phyloP scores from a whole-genome alignment of 2,113 vertebrate species.

The Oncorhynchus gorbuscha region DNA sequence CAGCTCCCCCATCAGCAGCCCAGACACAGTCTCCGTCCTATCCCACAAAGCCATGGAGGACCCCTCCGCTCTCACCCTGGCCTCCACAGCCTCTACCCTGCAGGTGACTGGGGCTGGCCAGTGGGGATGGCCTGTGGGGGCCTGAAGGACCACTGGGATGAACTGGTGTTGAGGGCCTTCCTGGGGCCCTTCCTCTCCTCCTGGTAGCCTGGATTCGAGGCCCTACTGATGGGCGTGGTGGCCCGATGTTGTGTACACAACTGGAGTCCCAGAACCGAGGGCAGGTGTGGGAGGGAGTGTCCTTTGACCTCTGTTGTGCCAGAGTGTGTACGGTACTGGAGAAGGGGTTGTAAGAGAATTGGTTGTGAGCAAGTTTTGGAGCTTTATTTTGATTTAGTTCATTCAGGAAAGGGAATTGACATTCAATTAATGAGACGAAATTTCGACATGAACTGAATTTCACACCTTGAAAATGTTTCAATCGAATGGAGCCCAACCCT shows the following conservation, averaged over 20 bases:
- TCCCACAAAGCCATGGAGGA: slow-evolving; percentile 24
- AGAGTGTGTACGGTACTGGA: slow-evolving; percentile 13
- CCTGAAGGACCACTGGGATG: slow-evolving; percentile 9
- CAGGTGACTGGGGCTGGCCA: slow-evolving; percentile 34
- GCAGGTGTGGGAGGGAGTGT: slow-evolving; percentile 8
- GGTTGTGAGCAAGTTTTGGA: not conserved
- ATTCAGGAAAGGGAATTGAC: not conserved
- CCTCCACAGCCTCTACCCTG: slow-evolving; percentile 36
- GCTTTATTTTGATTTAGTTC: too few species aligned
- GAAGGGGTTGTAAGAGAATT: slow-evolving; percentile 38
- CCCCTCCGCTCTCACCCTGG: slow-evolving; percentile 27
- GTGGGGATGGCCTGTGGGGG: slow-evolving; percentile 21
- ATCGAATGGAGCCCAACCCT: too few species aligned
- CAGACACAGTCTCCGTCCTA: slow-evolving; percentile 28
- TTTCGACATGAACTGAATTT: too few species aligned
- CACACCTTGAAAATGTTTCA: too few species aligned
- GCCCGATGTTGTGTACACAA: slow-evolving; percentile 14
- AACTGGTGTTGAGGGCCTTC: slow-evolving; percentile 22
- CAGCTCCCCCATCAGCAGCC: slow-evolving; percentile 20
- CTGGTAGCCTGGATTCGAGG: slow-evolving; percentile 13
- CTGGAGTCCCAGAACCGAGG: slow-evolving; percentile 21
- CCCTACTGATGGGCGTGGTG: slow-evolving; percentile 16
- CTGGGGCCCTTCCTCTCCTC: slow-evolving; percentile 20
- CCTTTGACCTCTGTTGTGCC: slow-evolving; percentile 35
- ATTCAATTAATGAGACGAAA: not conserved